Conservation (phyloP, 2,797 vertebrate genomes). For the Leptoclinus maculatus region DNA sequence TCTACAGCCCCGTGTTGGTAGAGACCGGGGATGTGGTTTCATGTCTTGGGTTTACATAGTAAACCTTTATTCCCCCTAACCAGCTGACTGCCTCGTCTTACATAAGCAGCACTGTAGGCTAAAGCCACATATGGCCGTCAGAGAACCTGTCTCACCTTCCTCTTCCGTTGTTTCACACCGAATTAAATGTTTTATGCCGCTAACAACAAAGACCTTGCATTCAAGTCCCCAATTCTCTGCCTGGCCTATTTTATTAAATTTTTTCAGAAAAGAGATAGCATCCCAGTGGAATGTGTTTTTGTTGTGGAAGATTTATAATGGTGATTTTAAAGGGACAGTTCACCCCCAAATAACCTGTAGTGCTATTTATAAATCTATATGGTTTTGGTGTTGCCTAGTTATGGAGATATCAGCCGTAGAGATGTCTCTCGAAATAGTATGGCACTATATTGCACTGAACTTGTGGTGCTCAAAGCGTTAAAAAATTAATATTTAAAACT, state of each 20-base stretch:
- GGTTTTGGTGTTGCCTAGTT: neutral
- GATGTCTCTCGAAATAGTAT: neutral
- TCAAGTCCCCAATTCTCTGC: slow-evolving; percentile 13
- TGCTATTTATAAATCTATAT: neutral
- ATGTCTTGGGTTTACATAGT: slow-evolving; percentile 48
- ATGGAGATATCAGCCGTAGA: neutral
- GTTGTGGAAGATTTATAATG: slow-evolving; percentile 35
- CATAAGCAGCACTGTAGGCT: slow-evolving; percentile 25
- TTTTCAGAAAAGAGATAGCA: slow-evolving; percentile 25
- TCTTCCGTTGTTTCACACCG: slow-evolving; percentile 38
- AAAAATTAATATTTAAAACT: no score
- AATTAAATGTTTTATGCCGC: slow-evolving; percentile 46
- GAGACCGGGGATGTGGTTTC: slow-evolving; percentile 31
- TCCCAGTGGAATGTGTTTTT: slow-evolving; percentile 42
- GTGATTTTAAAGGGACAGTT: slow-evolving; percentile 46
- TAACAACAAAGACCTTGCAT: slow-evolving; percentile 33
- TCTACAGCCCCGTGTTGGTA: slow-evolving; percentile 9
- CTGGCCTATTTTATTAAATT: neutral
- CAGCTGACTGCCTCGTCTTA: slow-evolving; percentile 58
- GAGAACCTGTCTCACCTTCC: slow-evolving; percentile 34
- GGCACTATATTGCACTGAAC: no score
- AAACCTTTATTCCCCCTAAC: slow-evolving; percentile 47
- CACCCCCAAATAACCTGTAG: neutral
- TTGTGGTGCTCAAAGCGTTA: no score
- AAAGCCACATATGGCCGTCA: slow-evolving; percentile 20